Conservation (phyloP, 2,888 invertebrate species). For the Caenorhabditis panamensis region DNA sequence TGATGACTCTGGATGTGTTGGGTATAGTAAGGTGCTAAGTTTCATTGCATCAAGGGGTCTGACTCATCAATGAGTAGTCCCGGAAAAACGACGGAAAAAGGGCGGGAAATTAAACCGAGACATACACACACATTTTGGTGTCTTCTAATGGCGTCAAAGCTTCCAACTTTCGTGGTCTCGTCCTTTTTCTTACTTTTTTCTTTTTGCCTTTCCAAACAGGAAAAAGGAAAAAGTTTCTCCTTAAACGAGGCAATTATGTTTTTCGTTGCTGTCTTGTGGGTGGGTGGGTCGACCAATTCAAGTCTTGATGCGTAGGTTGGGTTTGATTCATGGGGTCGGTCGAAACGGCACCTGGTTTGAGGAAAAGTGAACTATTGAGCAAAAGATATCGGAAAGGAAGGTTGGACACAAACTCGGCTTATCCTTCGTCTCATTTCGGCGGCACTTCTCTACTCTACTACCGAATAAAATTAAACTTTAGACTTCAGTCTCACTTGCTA, state of each 20-base stretch:
- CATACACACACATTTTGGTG: slow-evolving; percentile 9
- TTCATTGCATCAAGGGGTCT: slow-evolving; percentile 15
- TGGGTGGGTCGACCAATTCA: slow-evolving; percentile 45
- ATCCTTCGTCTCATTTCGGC: slow-evolving; percentile 1
- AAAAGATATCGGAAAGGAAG: neutral
- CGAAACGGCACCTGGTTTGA: neutral
- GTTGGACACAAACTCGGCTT: slow-evolving; percentile 28
- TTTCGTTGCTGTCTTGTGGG: neutral
- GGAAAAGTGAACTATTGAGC: slow-evolving; percentile 1
- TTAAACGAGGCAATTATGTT: slow-evolving; percentile 54
- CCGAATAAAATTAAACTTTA: slow-evolving; percentile 61
- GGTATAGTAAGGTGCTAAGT: neutral
- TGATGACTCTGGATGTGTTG: slow-evolving; percentile 21
- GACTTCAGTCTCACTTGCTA: slow-evolving; percentile 48
- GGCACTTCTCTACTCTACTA: neutral
- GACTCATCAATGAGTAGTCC: slow-evolving; percentile 2
- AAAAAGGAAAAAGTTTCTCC: slow-evolving; percentile 52
- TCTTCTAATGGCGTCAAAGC: slow-evolving; percentile 46
- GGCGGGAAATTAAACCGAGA: slow-evolving; percentile 43
- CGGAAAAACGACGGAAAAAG: slow-evolving; percentile 3
- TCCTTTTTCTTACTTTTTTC: slow-evolving; percentile 10
- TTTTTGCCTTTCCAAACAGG: slow-evolving; percentile 38
- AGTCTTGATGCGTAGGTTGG: slow-evolving; percentile 33
- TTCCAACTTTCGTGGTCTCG: slow-evolving; percentile 35
- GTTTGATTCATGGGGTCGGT: slow-evolving; percentile 12